A percentile compares a stretch with the other conserved stretches of the same genome.
Conservation (phyloP, 2,888 invertebrate species). For the Sinhomidia bicolor region DNA sequence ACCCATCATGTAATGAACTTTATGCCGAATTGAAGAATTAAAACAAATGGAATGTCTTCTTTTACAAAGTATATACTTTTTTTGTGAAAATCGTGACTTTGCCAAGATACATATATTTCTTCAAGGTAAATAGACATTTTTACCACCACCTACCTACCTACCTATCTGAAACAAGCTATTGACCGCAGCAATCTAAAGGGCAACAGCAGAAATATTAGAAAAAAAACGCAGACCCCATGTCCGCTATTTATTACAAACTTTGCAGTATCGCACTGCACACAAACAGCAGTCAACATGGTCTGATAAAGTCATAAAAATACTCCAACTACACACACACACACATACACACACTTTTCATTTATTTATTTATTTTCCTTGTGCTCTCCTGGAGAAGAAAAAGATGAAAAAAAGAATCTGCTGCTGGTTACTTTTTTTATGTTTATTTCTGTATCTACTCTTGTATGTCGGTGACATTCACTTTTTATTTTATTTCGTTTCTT, state of each 20-base stretch:
- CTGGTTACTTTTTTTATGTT: background rate
- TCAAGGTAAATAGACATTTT: too few species aligned
- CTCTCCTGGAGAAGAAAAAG: background rate
- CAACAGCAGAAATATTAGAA: too few species aligned
- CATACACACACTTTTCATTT: background rate
- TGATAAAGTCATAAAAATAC: conserved; percentile 22
- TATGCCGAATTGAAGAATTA: background rate
- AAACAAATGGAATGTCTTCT: conserved; percentile 2
- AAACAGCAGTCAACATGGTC: too few species aligned
- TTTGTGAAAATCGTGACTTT: conserved; percentile 1
- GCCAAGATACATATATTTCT: background rate
- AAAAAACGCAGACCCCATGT: background rate
- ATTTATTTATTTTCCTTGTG: background rate
- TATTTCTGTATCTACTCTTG: background rate
- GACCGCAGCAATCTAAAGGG: background rate
- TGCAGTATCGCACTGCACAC: conserved; percentile 2
- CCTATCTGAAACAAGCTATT: too few species aligned
- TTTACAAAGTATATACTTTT: too few species aligned
- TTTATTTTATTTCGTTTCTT: too few species aligned
- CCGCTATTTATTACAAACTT: conserved; percentile 2
- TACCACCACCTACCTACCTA: too few species aligned
- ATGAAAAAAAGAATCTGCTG: too few species aligned
- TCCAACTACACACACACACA: too few species aligned
- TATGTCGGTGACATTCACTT: background rate
- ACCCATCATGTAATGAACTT: conserved; percentile 27